phyloP scores from a whole-genome alignment of 2,888 invertebrate species.

The Xestia ashworthii region DNA sequence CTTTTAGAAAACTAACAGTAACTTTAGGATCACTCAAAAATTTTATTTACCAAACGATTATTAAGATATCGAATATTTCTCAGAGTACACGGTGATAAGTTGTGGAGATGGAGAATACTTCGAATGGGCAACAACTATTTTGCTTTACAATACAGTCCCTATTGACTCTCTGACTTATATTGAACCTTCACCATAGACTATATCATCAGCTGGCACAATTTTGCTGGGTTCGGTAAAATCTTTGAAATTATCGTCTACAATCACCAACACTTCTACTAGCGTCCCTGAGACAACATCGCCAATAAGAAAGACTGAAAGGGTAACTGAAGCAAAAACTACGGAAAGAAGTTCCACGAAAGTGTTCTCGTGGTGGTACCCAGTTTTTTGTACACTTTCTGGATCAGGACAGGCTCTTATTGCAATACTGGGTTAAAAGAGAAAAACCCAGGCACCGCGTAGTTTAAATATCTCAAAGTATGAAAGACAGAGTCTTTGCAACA shows the following conservation, averaged over 20 bases:
- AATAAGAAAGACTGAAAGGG: neutral
- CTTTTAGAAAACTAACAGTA: neutral
- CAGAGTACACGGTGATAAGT: conserved; percentile 22
- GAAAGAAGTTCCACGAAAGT: conserved; percentile 2
- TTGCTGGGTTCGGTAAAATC: neutral
- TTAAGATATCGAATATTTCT: conserved; percentile 9
- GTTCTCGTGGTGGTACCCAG: conserved; percentile 58
- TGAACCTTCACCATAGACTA: neutral
- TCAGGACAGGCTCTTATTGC: neutral
- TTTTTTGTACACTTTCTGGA: neutral
- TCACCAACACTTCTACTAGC: neutral
- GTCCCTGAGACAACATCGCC: neutral
- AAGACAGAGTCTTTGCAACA: neutral
- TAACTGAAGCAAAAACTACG: neutral
- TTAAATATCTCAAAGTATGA: neutral
- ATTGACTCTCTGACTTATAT: neutral
- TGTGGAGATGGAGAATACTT: neutral
- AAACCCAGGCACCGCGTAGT: neutral
- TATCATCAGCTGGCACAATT: too few species aligned
- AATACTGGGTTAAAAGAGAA: neutral
- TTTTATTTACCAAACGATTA: neutral
- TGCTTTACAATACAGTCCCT: neutral
- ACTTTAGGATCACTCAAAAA: neutral
- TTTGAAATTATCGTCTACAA: neutral
- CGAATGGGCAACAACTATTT: neutral